Evolutionary conservation across 1,140 invertebrate species (phyloP), one percentile per base, ranked within the genome.

Genomic region (Bombus sibiricus): DNA sequence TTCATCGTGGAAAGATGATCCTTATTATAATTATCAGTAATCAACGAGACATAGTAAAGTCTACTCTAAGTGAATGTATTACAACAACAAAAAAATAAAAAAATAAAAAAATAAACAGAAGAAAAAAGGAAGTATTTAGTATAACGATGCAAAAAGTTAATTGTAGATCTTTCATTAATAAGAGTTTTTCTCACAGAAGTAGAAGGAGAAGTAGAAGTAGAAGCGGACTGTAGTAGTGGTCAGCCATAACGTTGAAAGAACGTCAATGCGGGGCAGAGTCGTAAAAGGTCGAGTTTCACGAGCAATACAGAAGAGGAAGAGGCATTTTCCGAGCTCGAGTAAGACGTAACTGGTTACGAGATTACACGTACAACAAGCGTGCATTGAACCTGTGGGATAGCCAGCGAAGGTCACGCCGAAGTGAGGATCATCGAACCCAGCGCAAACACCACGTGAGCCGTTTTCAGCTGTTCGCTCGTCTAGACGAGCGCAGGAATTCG

Each of bases 341-440:
- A 85, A 81, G 78, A 83, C 71, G 80, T 86, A 90, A 89, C 85
- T 75, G 80, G 75, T 83, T 81, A 79, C 86, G 71, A 87, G 86
- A 88, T 88, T 87, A 87, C 81, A 88, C 62, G 86, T 85, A 80
- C 64, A 69, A 80, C 86, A 69, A 89, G 88, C 85, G 92, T 92
- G 85, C 92, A 69, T 93, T 93, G 92, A 93, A 93, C 92, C 90
- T 92, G 76, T 69, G 81, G 83, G 85, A 89, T 83, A 90, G 88
- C 81, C 86, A 62, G 87, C 91, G 92, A 91, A 89, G 88, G 89
- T 92, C 90, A 89, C 83, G 81, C 78, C 89, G 84, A 88, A 86
- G 86, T 86, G 81, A 77, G 81, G 87, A 88, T 89, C 86, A 83
- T 90, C 88, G 79, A 87, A 89, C 85, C 47, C 77, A 59, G 22